Evolutionary conservation across 1,140 invertebrate genomes (phyloP).

Genomic region (Pteromalus puparum): DNA sequence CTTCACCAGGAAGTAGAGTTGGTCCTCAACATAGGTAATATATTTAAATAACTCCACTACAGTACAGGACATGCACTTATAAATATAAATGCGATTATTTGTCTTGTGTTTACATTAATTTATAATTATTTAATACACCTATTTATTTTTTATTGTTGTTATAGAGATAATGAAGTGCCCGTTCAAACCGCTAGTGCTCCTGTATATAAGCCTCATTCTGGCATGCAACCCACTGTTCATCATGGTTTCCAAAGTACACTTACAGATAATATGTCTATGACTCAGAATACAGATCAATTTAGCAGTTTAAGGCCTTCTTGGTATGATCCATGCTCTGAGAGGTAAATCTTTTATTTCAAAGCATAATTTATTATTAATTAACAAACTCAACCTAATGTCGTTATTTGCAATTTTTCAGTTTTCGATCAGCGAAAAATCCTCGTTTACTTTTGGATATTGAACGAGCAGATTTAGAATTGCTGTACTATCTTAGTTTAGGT

Average conservation of each 20-base stretch:
- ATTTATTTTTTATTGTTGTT: background rate
- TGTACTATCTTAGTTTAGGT: constrained; percentile 75
- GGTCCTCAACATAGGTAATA: constrained; percentile 62
- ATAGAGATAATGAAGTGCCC: constrained; percentile 65
- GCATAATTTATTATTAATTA: background rate
- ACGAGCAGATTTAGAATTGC: constrained; percentile 76
- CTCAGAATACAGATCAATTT: constrained; percentile 73
- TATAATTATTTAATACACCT: background rate
- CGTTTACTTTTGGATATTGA: constrained; percentile 77
- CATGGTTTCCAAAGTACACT: constrained; percentile 63
- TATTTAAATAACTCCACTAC: constrained; percentile 27
- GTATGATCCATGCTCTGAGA: constrained; percentile 77
- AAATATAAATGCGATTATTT: too few relatives aligned
- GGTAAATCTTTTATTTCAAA: constrained; percentile 62
- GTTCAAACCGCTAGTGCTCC: constrained; percentile 62
- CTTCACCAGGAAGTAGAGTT: constrained; percentile 71
- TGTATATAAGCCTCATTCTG: constrained; percentile 64
- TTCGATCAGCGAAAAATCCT: constrained; percentile 74
- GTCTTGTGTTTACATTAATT: background rate
- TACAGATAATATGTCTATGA: constrained; percentile 61
- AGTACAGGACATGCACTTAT: too few relatives aligned
- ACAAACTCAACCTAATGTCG: background rate
- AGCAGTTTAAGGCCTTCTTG: constrained; percentile 74
- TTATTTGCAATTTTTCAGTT: constrained; percentile 64
- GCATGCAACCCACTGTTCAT: constrained; percentile 56